Conservation (phyloP, 1,140 invertebrate genomes). For the Bicyclus anynana region DNA sequence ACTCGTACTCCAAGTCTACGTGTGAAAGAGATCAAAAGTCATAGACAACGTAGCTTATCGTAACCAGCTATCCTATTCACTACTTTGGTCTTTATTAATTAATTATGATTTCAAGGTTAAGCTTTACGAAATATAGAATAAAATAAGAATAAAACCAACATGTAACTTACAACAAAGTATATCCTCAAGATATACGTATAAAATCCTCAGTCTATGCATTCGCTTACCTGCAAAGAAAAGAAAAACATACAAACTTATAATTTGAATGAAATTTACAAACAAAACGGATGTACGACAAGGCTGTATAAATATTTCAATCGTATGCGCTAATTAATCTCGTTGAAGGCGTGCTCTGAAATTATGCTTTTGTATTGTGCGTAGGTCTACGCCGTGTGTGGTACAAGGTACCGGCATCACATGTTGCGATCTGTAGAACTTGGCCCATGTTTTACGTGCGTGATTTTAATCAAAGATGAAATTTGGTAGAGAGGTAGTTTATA, state of each 20-base stretch:
- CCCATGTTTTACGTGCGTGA: not conserved
- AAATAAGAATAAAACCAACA: too few species aligned
- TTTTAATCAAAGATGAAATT: not conserved
- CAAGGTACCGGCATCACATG: slow-evolving; percentile 11
- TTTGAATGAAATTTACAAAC: slow-evolving; percentile 6
- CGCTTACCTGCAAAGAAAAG: slow-evolving; percentile 25
- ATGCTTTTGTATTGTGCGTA: slow-evolving; percentile 39
- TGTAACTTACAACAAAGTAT: not conserved
- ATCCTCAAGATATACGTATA: not conserved
- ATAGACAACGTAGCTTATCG: too few species aligned
- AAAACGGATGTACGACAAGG: slow-evolving; percentile 8
- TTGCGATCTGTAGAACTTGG: not conserved
- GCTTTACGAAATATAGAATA: too few species aligned
- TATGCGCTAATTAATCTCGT: slow-evolving; percentile 56
- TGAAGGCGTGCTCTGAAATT: slow-evolving; percentile 40
- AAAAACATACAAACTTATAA: not conserved
- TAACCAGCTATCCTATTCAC: too few species aligned
- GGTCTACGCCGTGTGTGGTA: slow-evolving; percentile 18
- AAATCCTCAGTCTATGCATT: not conserved
- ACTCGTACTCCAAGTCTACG: too few species aligned
- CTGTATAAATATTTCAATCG: slow-evolving; percentile 19
- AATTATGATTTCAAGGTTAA: too few species aligned
- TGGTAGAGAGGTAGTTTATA: too few species aligned
- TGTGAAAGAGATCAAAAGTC: too few species aligned
- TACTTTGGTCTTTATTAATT: too few species aligned